phyloP scores from a whole-genome alignment of 2,888 invertebrate genomes.

The Leptinotarsa tumamoca region DNA sequence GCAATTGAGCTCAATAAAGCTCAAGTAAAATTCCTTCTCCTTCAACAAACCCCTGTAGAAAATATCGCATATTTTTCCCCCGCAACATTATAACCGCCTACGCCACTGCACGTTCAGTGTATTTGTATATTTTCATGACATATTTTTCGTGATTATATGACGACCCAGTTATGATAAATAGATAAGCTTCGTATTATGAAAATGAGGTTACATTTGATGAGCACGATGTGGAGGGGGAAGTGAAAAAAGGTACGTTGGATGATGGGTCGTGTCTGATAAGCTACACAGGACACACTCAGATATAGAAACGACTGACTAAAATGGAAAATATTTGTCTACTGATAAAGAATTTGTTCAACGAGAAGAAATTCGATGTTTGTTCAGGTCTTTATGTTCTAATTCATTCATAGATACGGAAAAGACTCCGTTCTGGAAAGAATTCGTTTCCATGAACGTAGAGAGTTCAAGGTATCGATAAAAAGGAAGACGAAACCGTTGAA shows the following conservation, averaged over 20 bases:
- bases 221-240: background rate
- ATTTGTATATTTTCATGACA: slow-evolving; percentile 10
- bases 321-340: background rate
- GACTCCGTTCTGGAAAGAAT: background rate
- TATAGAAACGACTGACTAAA: background rate
- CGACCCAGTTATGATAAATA: slow-evolving; percentile 6
- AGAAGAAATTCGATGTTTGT: slow-evolving; percentile 5
- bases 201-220: slow-evolving; percentile 3
- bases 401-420: background rate
- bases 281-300: background rate
- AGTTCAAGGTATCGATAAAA: too few species aligned
- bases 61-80: too few species aligned
- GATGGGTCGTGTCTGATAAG: slow-evolving; percentile 2
- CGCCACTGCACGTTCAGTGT: background rate
- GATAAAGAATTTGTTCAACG: slow-evolving; percentile 4
- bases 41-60: too few species aligned
- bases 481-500: too few species aligned
- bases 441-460: background rate
- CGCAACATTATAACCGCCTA: background rate
- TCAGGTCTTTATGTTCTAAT: background rate
- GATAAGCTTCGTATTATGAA: slow-evolving; percentile 11
- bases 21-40: too few species aligned
- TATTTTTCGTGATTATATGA: slow-evolving; percentile 12
- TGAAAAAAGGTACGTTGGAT: background rate
- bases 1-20: too few species aligned